A percentile compares a stretch with the other conserved stretches of the same genome.
phyloP scores from a whole-genome alignment of 2,888 invertebrate genomes.

The Lasioglossum vierecki region DNA sequence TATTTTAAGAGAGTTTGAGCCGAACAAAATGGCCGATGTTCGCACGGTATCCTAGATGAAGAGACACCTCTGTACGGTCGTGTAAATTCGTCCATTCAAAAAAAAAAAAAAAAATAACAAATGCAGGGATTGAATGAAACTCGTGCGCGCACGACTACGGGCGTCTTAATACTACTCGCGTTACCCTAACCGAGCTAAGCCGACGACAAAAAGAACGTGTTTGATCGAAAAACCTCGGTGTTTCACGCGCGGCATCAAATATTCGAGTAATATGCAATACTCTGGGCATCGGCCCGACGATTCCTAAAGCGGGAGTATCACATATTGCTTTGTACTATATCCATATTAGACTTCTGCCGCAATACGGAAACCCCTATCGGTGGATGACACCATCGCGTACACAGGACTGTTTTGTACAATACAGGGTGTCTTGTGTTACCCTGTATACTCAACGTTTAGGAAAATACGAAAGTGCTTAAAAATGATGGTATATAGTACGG shows the following conservation, averaged over 20 bases:
- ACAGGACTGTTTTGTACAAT: conserved; percentile 33
- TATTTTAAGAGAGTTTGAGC: background rate
- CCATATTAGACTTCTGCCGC: conserved; percentile 57
- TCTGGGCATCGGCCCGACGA: conserved; percentile 34
- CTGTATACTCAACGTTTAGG: conserved; percentile 54
- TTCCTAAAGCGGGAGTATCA: conserved; percentile 55
- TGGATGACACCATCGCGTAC: conserved; percentile 42
- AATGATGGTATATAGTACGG: conserved; percentile 54
- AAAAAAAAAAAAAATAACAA: background rate
- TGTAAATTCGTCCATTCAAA: conserved; percentile 15
- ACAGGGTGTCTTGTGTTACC: conserved; percentile 2
- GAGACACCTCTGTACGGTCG: conserved; percentile 20
- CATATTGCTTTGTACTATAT: conserved; percentile 66
- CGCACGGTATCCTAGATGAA: background rate
- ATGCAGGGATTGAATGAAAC: conserved; percentile 28
- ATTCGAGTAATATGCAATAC: conserved; percentile 61
- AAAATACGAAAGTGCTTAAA: conserved; percentile 69
- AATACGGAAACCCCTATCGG: conserved; percentile 53
- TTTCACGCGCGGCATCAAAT: conserved; percentile 48
- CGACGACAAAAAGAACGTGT: conserved; percentile 50
- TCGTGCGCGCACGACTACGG: conserved; percentile 12
- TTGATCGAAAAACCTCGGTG: conserved; percentile 31
- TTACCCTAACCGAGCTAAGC: conserved; percentile 50
- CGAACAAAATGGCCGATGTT: background rate
- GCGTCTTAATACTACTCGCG: conserved; percentile 42